A percentile compares a stretch with the other conserved stretches of the same genome.
Conservation (phyloP, 2,113 vertebrate genomes). For the Indicator maculatus region DNA sequence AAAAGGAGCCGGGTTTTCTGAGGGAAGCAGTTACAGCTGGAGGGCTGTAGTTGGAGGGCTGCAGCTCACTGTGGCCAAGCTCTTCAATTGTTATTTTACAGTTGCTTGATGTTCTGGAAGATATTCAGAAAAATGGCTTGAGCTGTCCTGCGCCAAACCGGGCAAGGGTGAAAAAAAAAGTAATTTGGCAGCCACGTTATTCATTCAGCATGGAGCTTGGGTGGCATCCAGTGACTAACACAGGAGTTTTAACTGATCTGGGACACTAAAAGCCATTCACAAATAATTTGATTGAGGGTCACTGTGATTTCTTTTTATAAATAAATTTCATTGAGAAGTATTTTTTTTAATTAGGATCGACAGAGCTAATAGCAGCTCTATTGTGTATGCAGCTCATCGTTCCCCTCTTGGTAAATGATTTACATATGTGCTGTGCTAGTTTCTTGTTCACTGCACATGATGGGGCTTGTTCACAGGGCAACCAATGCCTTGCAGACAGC, state of each 20-base stretch:
- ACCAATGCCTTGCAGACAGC: neutral
- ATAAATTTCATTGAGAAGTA: conserved; percentile 63
- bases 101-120: conserved; percentile 64
- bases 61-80: neutral
- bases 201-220: conserved; percentile 64
- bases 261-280: conserved; percentile 64
- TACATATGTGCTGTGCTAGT: conserved; percentile 27
- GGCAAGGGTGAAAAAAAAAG: conserved; percentile 40
- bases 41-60: neutral
- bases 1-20: neutral
- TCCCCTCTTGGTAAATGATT: neutral
- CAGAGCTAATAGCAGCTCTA: conserved; percentile 39
- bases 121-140: conserved; percentile 60
- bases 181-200: conserved; percentile 51
- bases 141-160: conserved; percentile 55
- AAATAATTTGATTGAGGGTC: conserved; percentile 68
- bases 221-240: conserved; percentile 50
- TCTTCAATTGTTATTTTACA: conserved; percentile 62
- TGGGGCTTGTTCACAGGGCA: neutral
- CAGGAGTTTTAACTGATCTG: conserved; percentile 45
- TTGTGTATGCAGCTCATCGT: conserved; percentile 28
- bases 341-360: conserved; percentile 48
- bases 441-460: conserved; percentile 10
- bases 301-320: conserved; percentile 57
- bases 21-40: conserved; percentile 48